phyloP scores from a whole-genome alignment of 2,888 invertebrate genomes.

The Pyrocoelia pectoralis region DNA sequence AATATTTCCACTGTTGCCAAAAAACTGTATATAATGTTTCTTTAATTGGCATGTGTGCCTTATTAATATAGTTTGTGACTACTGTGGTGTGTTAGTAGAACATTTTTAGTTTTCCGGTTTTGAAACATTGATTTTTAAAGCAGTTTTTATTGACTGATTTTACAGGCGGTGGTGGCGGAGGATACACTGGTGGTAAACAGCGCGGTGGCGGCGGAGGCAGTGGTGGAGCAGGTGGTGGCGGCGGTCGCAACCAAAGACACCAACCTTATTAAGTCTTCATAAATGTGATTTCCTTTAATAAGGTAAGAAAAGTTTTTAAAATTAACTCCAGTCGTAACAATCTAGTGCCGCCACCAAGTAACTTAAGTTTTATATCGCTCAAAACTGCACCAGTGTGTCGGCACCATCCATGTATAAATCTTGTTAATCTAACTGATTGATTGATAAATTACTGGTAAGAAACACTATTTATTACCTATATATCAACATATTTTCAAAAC shows the following conservation, averaged over 20 bases:
- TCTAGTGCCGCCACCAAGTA: conserved; percentile 7
- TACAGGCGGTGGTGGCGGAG: conserved; percentile 61
- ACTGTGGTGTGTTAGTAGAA: conserved; percentile 7
- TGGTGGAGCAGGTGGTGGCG: conserved; percentile 73
- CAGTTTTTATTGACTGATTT: conserved; percentile 28
- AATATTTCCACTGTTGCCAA: neutral
- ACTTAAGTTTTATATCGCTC: neutral
- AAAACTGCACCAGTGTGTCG: neutral
- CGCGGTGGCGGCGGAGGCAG: conserved; percentile 68
- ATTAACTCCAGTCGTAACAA: neutral
- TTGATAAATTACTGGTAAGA: no score
- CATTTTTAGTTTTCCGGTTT: conserved; percentile 35
- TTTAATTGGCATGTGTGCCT: conserved; percentile 6
- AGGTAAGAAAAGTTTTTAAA: conserved; percentile 13
- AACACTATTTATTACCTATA: no score
- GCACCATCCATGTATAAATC: conserved; percentile 11
- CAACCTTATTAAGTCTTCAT: conserved; percentile 77
- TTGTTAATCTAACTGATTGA: neutral
- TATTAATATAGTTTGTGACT: neutral
- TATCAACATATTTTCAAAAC: no score
- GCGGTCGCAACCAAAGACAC: conserved; percentile 84
- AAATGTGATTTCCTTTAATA: conserved; percentile 30
- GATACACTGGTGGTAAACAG: conserved; percentile 86
- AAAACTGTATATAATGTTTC: conserved; percentile 1
- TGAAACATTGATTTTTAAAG: conserved; percentile 21